Evolutionary conservation across 2,113 vertebrate genomes (phyloP), one percentile per base, ranked within the genome.

Genomic region (Spilogale gracilis): DNA sequence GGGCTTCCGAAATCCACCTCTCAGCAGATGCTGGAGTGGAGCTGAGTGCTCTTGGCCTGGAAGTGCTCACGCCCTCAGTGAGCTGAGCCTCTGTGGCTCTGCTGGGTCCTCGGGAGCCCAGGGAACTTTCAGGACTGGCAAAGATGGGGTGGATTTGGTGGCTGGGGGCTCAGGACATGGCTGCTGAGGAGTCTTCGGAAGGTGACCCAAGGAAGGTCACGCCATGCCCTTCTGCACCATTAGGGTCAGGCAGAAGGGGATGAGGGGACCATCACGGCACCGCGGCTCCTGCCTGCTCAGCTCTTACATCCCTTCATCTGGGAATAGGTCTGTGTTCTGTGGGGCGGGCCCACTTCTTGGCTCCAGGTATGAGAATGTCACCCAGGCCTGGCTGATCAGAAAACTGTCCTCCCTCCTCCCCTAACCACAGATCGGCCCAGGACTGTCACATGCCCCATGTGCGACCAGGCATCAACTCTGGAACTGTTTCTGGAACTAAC

Each of bases 361-460:
- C 52, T 92, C 67, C 52, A 65, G n/a, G 56, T 65, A 43, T 27
- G 48, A 86, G 17, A 87, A 95, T 6, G 61, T 83, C 67, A 78
- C 61, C 43, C 38, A 58, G 63, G 52, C 21, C 81, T 61, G 48
- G 69, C 63, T 82, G 91, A 65, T 89, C 52, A 86, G 92, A 86
- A 71, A 63, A 32, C 9, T 17, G 32, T 82, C 45, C 79, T 74
- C 9, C n/a, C 12, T 16, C 32, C 79, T 81, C 6, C 50, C 17
- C 25, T 9, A 43, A n/a, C 56, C 76, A 81, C 9, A 27, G 71
- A 95, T 43, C 4, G 56, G 80, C 43, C 32, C 9, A 45, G 81
- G 76, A 71, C 0, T 71, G 85, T 79, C 81, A 43, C 0, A 25
- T 48, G 81, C 25, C 92, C 60, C 43, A 21, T 25, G 23, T 3